These are phyloP conservation scores for Eidolon dupreanum DNA, from an alignment of 2,797 vertebrate genomes.

Conservation along the genomic window DNA sequence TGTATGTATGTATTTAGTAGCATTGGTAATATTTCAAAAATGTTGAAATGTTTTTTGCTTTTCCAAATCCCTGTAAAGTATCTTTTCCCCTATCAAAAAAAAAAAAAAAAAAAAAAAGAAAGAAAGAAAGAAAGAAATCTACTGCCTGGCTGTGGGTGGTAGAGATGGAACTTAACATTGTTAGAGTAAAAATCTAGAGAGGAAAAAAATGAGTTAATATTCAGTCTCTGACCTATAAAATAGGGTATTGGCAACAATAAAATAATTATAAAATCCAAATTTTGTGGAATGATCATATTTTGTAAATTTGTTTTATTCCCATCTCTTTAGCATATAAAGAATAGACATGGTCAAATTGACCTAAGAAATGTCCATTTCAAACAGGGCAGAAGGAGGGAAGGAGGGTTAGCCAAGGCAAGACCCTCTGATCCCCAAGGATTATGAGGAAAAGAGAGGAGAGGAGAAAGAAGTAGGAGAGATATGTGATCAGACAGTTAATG, in stretches of 20 bases:
- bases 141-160: neutral
- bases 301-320: neutral
- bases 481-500: neutral
- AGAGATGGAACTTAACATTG: neutral
- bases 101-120: too few species aligned
- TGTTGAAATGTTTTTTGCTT: neutral
- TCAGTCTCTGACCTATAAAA: neutral
- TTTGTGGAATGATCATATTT: neutral
- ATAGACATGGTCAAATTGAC: neutral
- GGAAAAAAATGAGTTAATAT: neutral
- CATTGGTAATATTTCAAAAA: neutral
- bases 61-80: neutral
- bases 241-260: neutral
- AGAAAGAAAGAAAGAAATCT: too few species aligned
- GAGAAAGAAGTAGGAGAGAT: neutral
- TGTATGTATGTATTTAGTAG: neutral
- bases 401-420: neutral
- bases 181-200: neutral
- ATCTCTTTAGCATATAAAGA: neutral
- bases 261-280: neutral
- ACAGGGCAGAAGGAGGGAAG: neutral
- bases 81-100: neutral
- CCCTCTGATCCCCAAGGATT: accelerated
- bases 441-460: neutral
- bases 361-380: neutral